Evolutionary conservation across 2,113 vertebrate genomes (phyloP).

Genomic region (Motacilla tschutschensis): DNA sequence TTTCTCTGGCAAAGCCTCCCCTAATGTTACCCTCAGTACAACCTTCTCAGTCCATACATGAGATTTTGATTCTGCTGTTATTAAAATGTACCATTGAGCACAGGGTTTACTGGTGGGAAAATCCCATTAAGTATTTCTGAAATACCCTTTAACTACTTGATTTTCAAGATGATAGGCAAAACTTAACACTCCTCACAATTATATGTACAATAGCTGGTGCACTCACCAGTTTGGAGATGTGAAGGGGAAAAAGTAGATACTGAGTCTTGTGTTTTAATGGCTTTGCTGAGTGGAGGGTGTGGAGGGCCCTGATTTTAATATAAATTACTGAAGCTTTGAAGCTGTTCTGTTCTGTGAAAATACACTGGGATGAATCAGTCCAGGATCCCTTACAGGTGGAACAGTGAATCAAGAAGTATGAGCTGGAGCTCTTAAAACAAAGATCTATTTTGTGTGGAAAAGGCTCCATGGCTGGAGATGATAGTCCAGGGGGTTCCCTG

Average conservation of each 20-base stretch:
- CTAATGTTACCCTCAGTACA: conserved; percentile 49
- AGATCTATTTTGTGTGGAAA: background rate
- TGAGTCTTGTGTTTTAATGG: background rate
- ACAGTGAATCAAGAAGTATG: background rate
- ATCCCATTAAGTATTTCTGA: conserved; percentile 74
- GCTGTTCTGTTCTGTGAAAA: background rate
- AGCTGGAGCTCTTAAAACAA: background rate
- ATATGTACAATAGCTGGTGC: background rate
- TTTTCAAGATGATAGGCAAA: conserved; percentile 66
- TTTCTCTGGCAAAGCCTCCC: conserved; percentile 70
- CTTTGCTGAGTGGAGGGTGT: background rate
- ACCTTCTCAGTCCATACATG: conserved; percentile 71
- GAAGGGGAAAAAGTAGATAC: background rate
- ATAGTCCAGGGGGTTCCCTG: background rate
- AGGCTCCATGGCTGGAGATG: rapidly evolving
- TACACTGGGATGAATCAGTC: background rate
- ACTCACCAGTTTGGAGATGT: background rate
- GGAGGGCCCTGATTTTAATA: background rate
- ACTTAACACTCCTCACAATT: conserved; percentile 13
- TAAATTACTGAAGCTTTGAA: background rate
- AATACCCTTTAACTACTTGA: conserved; percentile 68
- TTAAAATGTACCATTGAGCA: conserved; percentile 64
- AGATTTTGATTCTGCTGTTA: conserved; percentile 72
- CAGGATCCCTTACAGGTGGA: background rate
- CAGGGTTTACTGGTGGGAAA: conserved; percentile 75